These are phyloP conservation scores for Octodon degus DNA, from an alignment of 2,113 vertebrate species.

Conservation along the genomic window DNA sequence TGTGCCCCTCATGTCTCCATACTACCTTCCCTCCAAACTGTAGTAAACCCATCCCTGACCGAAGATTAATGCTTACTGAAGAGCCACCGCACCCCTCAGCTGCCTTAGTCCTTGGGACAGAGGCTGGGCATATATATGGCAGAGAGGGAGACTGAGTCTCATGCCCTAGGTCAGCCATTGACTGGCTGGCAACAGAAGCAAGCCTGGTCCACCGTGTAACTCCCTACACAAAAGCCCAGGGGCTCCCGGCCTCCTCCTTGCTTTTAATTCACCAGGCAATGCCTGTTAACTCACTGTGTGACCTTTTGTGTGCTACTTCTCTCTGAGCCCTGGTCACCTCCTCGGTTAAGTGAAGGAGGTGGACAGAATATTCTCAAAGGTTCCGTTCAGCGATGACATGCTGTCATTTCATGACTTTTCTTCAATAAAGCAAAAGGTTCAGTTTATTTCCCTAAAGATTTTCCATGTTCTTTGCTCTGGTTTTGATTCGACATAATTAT, in stretches of 20 bases:
- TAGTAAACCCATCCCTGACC: neutral
- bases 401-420: neutral
- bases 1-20: too few relatives aligned
- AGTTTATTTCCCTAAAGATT: neutral
- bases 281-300: neutral
- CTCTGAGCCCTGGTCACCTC: neutral
- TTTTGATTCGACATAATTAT: conserved; percentile 48
- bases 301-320: neutral
- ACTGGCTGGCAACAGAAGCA: neutral
- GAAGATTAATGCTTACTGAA: neutral
- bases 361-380: neutral
- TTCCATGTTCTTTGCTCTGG: neutral
- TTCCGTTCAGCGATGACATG: neutral
- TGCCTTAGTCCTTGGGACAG: neutral
- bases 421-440: neutral
- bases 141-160: neutral
- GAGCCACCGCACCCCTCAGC: neutral
- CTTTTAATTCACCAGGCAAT: neutral
- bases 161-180: neutral
- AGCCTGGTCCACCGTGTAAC: neutral
- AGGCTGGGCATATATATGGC: neutral
- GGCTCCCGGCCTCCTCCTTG: neutral
- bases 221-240: neutral
- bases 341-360: neutral
- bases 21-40: neutral